Evolutionary conservation across 2,113 vertebrate species (phyloP), one percentile per base, ranked within the genome.

Genomic region (Todiramphus saurophagus): DNA sequence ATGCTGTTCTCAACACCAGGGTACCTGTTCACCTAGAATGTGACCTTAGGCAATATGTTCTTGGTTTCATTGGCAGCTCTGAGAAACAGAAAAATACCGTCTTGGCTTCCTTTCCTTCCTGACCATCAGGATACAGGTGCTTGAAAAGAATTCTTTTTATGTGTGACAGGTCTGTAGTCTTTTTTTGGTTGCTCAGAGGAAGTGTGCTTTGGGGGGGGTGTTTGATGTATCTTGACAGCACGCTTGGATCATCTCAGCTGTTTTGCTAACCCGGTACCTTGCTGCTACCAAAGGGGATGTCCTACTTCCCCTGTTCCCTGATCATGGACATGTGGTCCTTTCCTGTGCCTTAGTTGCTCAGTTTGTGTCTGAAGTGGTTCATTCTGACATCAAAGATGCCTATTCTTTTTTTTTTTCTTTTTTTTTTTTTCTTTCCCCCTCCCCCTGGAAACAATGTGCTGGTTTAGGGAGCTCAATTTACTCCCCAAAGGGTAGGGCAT

Each of bases 21-120:
- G 20, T 89, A 44, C 93, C 48, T 89, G 24, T 62, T 69, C 39
- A 66, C 76, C 77, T 53, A 58, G 76, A 78, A 50, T 7, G 19
- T 76, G 62, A 62, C 89, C 58, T 64, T 53, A 73, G 74, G 87
- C 81, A 82, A 31, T 51, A n/a, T 1, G 20, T 91, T 91, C 69
- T 58, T 87, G n/a, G n/a, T 53, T 89, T 87, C 11, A 7, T 59
- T 92, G 91, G 51, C 80, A 92, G 56, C 80, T 91, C 62, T 1
- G 3, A 82, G 62, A 72, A 92, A 75, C 82, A 78, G 60, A 89
- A 16, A 73, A 91, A 11, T 20, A 11, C 15, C 1, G 2, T 51
- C 58, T 75, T 78, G 43, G 16, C 20, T 95, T 82, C 56, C 25
- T 88, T 94, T 82, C n/a, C 77, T 91, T 94, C 43, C 84, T 94